Evolutionary conservation across 2,888 invertebrate species (phyloP), one percentile per base, ranked within the genome.

Genomic region (Tricholauxania praeusta): DNA sequence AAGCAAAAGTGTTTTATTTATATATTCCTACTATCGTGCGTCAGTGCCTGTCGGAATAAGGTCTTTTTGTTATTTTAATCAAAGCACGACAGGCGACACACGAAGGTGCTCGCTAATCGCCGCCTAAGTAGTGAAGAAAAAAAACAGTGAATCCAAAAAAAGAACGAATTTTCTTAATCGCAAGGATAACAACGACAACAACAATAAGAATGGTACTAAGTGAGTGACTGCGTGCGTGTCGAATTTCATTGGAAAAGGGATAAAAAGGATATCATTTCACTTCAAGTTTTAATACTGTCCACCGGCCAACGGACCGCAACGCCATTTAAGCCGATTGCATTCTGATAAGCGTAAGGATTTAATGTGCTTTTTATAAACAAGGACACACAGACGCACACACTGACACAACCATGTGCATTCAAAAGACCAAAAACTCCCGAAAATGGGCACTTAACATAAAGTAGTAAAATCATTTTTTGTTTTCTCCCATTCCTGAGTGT

Each of bases 291-390:
- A 7, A 39, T 39, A 39, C 10, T 39, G 39, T 10, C 39, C 14
- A n/a, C 32, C 15, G 3, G 6, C 22, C 47, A 70, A 52, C 19
- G 22, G 62, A 66, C 72, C 67, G 68, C 73, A 64, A 67, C 65
- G 65, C 63, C 70, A 76, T 80, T 80, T 79, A 78, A 80, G 80
- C 81, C 80, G 81, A 82, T 82, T 82, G 80, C 79, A 78, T 78
- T 78, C 78, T 79, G 79, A 82, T 79, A 82, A 79, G 39, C 39
- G 83, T 82, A 82, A 82, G 82, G 81, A 82, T 81, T 82, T 82
- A 81, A 82, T 82, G 81, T 78, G 80, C 81, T 82, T 82, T 74
- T 80, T 75, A 80, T 80, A 78, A 80, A 80, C 80, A 81, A 71
- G 74, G 75, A 77, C 78, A 72, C 75, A 28, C 60, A 51, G 28